Percentiles rank a stretch among this genome's conserved stretches.
phyloP scores from a whole-genome alignment of 2,113 vertebrate species.

The Dipodomys ordii region DNA sequence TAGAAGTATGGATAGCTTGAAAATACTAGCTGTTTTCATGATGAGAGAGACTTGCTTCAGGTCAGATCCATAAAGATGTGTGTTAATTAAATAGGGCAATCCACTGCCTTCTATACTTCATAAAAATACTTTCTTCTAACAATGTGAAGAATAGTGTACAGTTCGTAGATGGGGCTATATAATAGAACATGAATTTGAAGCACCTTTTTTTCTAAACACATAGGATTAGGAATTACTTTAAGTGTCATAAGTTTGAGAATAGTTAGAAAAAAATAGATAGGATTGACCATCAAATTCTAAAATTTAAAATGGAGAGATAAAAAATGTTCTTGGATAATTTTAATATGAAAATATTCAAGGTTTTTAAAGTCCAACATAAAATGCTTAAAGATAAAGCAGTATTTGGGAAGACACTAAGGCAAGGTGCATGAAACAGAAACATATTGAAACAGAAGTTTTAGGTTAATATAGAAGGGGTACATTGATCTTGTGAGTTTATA shows the following conservation, averaged over 20 bases:
- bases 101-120: not conserved
- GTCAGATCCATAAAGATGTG: not conserved
- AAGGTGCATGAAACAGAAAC: not conserved
- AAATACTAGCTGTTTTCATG: not conserved
- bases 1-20: not conserved
- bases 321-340: slow-evolving; percentile 56
- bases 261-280: slow-evolving; percentile 12
- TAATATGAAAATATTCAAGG: slow-evolving; percentile 37
- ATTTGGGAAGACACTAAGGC: not conserved
- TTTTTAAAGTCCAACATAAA: slow-evolving; percentile 25
- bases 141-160: not conserved
- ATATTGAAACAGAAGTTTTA: slow-evolving; percentile 14
- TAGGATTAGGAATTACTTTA: no score
- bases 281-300: not conserved
- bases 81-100: slow-evolving; percentile 23
- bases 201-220: not conserved
- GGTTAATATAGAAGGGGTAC: not conserved
- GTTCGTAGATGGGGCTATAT: not conserved
- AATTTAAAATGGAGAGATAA: slow-evolving; percentile 13
- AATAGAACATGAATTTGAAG: not conserved
- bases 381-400: not conserved
- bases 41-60: not conserved
- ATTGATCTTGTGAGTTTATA: slow-evolving; percentile 6
- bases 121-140: not conserved
- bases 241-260: not conserved